Percentiles rank a stretch among this genome's conserved stretches.
phyloP scores from a whole-genome alignment of 2,113 vertebrate genomes.

The Zingel zingel region DNA sequence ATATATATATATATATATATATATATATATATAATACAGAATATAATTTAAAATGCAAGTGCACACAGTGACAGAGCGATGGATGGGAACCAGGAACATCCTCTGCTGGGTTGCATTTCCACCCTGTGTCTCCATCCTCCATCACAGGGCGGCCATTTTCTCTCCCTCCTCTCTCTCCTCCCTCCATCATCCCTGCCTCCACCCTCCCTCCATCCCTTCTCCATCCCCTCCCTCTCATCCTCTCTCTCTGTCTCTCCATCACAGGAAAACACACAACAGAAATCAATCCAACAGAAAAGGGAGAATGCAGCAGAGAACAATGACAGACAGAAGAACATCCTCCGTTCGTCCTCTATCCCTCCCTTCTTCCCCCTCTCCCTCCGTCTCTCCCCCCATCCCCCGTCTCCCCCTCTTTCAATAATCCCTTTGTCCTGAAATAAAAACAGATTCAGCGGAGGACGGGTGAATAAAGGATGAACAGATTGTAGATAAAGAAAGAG shows the following conservation, averaged over 20 bases:
- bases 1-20: too few species aligned
- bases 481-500: slow-evolving; percentile 56
- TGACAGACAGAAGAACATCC: slow-evolving; percentile 1
- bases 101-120: not conserved
- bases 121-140: slow-evolving; percentile 22
- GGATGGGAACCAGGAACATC: too few species aligned
- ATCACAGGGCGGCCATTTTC: slow-evolving; percentile 60
- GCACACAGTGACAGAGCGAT: not conserved
- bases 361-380: not conserved
- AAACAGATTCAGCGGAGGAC: not conserved
- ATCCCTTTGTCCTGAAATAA: not conserved
- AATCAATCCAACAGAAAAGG: not conserved
- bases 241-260: not conserved
- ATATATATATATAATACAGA: too few species aligned
- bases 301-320: slow-evolving; percentile 15
- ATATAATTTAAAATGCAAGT: too few species aligned
- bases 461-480: slow-evolving; percentile 17
- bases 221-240: not conserved
- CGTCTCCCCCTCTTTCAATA: not conserved
- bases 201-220: not conserved
- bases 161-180: slow-evolving; percentile 33
- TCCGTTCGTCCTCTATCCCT: not conserved
- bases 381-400: fast-evolving
- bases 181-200: slow-evolving; percentile 20
- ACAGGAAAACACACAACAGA: not conserved